Evolutionary conservation across 2,797 vertebrate genomes (phyloP).

Genomic region (Acomys russatus): DNA sequence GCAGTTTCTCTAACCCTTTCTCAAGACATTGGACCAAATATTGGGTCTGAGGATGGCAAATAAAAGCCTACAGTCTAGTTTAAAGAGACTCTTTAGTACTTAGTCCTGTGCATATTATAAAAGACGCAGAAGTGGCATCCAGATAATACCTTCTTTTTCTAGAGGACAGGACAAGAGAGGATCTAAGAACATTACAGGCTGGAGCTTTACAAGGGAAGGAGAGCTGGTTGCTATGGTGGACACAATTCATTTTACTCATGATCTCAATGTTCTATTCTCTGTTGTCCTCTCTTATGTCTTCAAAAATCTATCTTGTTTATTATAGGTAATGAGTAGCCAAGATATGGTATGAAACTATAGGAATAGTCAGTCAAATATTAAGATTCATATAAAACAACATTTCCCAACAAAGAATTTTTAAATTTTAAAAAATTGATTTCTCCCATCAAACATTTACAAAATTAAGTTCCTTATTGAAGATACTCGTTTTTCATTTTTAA

Average conservation of each 20-base stretch:
- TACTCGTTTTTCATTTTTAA: neutral
- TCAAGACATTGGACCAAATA: neutral
- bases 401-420: neutral
- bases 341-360: neutral
- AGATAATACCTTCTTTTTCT: neutral
- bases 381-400: neutral
- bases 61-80: neutral
- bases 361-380: slow-evolving; percentile 18
- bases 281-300: neutral
- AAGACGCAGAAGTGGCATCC: neutral
- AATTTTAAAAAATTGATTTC: neutral
- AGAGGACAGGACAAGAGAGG: fast-evolving
- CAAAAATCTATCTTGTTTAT: neutral
- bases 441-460: neutral
- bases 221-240: neutral
- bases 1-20: neutral
- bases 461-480: neutral
- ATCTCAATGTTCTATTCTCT: neutral
- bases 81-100: neutral
- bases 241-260: neutral
- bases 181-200: neutral
- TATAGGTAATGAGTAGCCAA: neutral
- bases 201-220: neutral
- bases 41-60: neutral
- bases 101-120: neutral